Base-by-base conservation (phyloP, 1,140 invertebrate genomes). In the Apis mellifera region DNA sequence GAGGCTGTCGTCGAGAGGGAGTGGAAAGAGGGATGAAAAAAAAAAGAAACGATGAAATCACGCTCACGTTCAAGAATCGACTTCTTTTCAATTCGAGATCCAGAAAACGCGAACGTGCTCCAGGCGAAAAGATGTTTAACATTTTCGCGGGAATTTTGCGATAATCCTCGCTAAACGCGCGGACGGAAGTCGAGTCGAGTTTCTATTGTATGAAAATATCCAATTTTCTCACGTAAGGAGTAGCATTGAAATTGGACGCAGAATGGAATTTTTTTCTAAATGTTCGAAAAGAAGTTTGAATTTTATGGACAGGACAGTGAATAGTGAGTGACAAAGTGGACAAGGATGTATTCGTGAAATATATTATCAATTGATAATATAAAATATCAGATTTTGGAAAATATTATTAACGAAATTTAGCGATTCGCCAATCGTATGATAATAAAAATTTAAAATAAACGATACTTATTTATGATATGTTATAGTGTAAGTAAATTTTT, bases 21-120 rank as follows among this genome's bases (percentile, higher is more conserved):
- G 2, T 9, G 19, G n/a, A 17, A 19, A 32, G 26, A 17, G n/a
- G 17, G 52, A 69, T 15, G 7, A 8, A 54, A 9, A 23, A 12
- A 26, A 9, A 26, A 68, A 82, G n/a, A 76, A 59, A 66, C 32
- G 42, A 59, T 75, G 60, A 64, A 75, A 75, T 81, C 79, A 59
- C 54, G 15, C 60, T n/a, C 26, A 50, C 50, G 21, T 80, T 80
- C 70, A 50, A 19, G 72, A 50, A 50, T 23, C 70, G n/a, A 21
- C 62, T 48, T 66, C 54, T 66, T 75, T 81, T 76, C 60, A 75
- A 76, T 66, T 66, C 26, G 62, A 55, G 23, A 65, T 12, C 66
- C 57, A n/a, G n/a, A n/a, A n/a, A 64, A 19, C 78, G 60, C 55
- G 54, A 72, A 66, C 26, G 59, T 55, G 62, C 42, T 66, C 19